Evolutionary conservation across 1,140 invertebrate species (phyloP), one percentile per base, ranked within the genome.

Genomic region (Drosophila sp.): DNA sequence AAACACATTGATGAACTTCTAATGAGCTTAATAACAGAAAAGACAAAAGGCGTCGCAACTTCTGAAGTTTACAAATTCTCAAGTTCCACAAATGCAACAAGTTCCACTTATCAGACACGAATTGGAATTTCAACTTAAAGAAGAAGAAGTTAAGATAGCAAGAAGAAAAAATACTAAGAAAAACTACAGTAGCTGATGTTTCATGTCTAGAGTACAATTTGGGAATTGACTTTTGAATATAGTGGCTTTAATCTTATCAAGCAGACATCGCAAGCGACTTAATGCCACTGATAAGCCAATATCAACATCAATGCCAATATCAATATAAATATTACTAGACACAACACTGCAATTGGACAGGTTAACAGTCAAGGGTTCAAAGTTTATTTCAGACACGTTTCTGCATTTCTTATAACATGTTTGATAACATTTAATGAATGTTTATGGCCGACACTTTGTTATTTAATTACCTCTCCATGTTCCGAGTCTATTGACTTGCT

Each of bases 1-100:
- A 29, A 61, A 62, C 61, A 62, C 46, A 80, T 86, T 80, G 64
- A 86, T 86, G 75, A 87, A 81, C 81, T 87, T 50, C 67, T 81
- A 86, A 87, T 89, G 69, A 87, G 72, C 78, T 77, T 63, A 59
- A 71, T 86, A 86, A 81, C 61, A 64, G 69, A 48, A 61, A 21
- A 21, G 21, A 21, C 1, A 21, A 2, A 21, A 25, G 53, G 38
- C 58, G 66, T 50, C 27, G n/a, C 51, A 21, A 21, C 21, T 21
- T 21, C 21, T 70, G 59, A 64, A 56, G 11, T 54, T 32, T 6
- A 4, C 54, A 36, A 41, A 21, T 45, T 32, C 25, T 16, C 41
- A 58, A 45, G 38, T 41, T 46, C 43, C 45, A 13, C 46, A 48
- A 48, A 6, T 48, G 46, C 46, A 50, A 50, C 27, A 27, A 63